phyloP scores from a whole-genome alignment of 2,113 vertebrate genomes.

The Notothenia coriiceps region DNA sequence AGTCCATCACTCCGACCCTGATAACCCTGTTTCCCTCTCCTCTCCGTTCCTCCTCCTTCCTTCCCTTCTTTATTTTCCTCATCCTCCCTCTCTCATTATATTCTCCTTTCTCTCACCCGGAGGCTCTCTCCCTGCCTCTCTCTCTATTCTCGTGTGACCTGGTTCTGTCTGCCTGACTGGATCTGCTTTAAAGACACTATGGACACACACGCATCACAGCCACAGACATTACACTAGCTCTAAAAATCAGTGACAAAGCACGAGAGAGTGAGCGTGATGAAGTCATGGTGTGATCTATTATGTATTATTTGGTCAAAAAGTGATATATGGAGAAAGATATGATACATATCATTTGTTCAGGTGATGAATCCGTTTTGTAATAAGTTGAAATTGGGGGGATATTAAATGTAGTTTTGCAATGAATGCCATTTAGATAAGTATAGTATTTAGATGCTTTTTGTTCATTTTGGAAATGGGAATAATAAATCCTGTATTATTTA shows the following conservation, averaged over 20 bases:
- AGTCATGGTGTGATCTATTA: not conserved
- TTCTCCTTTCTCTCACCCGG: constrained; percentile 43
- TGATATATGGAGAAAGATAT: not conserved
- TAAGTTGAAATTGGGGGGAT: not conserved
- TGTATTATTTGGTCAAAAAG: not conserved
- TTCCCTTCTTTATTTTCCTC: constrained; percentile 27
- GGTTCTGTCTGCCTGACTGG: constrained; percentile 79
- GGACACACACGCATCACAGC: constrained; percentile 53
- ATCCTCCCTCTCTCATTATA: constrained; percentile 49
- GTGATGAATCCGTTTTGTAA: not conserved
- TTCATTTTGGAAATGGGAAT: constrained; percentile 5
- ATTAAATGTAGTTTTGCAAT: not conserved
- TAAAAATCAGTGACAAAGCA: constrained; percentile 39
- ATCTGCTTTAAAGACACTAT: constrained; percentile 73
- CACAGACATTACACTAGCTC: constrained; percentile 23
- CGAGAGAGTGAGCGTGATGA: constrained; percentile 2
- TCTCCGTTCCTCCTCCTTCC: constrained; percentile 31
- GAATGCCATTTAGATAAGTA: not conserved
- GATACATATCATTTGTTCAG: not conserved
- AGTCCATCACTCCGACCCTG: not conserved
- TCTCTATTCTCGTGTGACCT: constrained; percentile 79
- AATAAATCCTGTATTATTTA: not conserved
- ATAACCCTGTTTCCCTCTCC: constrained; percentile 24
- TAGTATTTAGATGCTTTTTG: not conserved
- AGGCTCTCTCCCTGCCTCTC: constrained; percentile 46